Conservation (phyloP, 2,797 vertebrate genomes). For the Miichthys miiuy region DNA sequence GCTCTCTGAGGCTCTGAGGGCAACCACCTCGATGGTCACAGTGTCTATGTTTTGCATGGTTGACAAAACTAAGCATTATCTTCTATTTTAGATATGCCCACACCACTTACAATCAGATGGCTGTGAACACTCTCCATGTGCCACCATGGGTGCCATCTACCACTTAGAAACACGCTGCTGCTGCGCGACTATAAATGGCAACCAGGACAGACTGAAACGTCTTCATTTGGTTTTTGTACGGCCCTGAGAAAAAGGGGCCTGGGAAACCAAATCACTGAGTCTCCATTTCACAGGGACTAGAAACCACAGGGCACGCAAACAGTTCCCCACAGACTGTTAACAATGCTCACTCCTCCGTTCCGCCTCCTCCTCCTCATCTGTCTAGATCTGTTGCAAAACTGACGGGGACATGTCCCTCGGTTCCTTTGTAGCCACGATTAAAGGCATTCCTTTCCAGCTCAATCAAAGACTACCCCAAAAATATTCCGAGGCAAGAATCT, state of each 20-base stretch:
- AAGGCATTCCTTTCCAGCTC: conserved; percentile 84
- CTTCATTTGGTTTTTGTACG: conserved; percentile 74
- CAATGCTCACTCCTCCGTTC: conserved; percentile 80
- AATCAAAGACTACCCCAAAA: conserved; percentile 81
- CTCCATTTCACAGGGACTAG: conserved; percentile 81
- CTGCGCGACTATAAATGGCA: conserved; percentile 69
- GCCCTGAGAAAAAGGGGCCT: conserved; percentile 74
- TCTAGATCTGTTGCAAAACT: conserved; percentile 77
- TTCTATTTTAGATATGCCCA: conserved; percentile 74
- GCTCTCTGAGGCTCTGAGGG: conserved; percentile 54
- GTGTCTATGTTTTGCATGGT: conserved; percentile 64
- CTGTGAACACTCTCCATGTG: conserved; percentile 67
- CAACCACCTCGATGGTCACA: conserved; percentile 57
- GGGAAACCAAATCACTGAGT: conserved; percentile 80
- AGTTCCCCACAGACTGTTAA: conserved; percentile 82
- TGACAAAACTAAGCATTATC: conserved; percentile 75
- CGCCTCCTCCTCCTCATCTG: conserved; percentile 74
- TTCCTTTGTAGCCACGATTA: conserved; percentile 82
- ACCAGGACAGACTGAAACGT: conserved; percentile 65
- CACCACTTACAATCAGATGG: conserved; percentile 70
- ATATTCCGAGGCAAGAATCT: conserved; percentile 80
- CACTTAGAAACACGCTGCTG: conserved; percentile 44
- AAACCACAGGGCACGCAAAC: conserved; percentile 81
- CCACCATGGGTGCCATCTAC: conserved; percentile 62
- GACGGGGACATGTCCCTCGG: conserved; percentile 79